Base-by-base conservation (phyloP, 2,888 invertebrate species). In the Drosophila formosana region DNA sequence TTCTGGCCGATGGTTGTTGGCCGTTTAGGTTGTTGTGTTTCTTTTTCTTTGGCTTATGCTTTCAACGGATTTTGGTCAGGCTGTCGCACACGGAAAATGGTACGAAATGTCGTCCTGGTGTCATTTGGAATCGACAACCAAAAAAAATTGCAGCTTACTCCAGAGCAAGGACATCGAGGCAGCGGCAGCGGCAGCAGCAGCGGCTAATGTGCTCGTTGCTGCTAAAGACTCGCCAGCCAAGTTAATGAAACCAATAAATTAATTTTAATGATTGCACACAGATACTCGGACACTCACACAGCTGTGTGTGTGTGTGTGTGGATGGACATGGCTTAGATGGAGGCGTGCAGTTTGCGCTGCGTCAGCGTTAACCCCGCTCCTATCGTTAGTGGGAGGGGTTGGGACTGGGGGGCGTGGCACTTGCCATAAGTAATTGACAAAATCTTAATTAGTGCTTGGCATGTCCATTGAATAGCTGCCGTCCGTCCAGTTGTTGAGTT, bases 221-320 rank as follows among this genome's bases (percentile, higher is more conserved):
- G 75, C 81, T 82, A 85, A 84, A 80, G 80, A 74, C 82, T 77
- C 67, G 66, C 67, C 66, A 73, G 83, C 66, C 80, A 76, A 91
- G 89, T 85, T 89, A 91, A 90, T 91, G 90, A 88, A 89, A 82
- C 86, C 87, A 89, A 91, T 91, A 90, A 90, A 90, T 90, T 90
- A 89, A 90, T 90, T 89, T 86, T 85, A 86, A 88, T 89, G 86
- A 89, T 77, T 84, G 77, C 83, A 82, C 82, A 80, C 74, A 72
- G 68, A 66, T 56, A 71, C 75, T 66, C 64, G 46, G 34, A 67
- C 58, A 56, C 41, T 25, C 51, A 64, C 37, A 63, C 41, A 34
- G 23, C 18, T 41, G 13, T 13, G 11, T 34, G 11, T 8, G 37
- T 23, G 47, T 11, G 28, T 7, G 13, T 0, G 18, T 18, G 32